Evolutionary conservation across 2,113 vertebrate genomes (phyloP), one percentile per base, ranked within the genome.

Genomic region (Oncorhynchus mykiss): DNA sequence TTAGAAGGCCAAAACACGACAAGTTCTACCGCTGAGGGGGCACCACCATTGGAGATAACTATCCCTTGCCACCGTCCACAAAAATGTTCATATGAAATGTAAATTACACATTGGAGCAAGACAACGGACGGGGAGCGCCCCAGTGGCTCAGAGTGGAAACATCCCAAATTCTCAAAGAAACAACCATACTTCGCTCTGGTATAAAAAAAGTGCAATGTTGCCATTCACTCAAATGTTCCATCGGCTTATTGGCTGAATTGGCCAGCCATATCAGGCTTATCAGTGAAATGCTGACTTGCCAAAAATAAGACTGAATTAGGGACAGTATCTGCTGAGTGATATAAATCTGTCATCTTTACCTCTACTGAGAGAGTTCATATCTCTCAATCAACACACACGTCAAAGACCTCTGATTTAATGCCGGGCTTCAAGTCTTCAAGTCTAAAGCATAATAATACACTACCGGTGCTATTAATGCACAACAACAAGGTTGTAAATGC

Each of bases 41-140:
- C 87, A 87, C 89, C 90, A 90, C 89, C 88, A 13, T 67, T 82
- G 83, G 71, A 89, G 89, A 87, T 84, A 85, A 86, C 78, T 85
- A 72, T 90, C 84, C 84, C 84, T 72, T 70, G 67, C 77, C 81
- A 71, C 77, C 72, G 62, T 83, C 82, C 82, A 77, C 83, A 91
- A 86, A 87, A 86, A 88, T 86, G 73, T 73, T 82, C 67, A 69
- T 70, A 71, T 81, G 70, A 72, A 77, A 70, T 80, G 76, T 13
- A 87, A 84, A 88, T 89, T 82, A 86, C 80, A 88, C 60, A 79
- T 74, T 34, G 20, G 70, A 86, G 49, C 65, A 51, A 31, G 45
- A 71, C 72, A 72, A 71, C 79, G 76, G 73, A 84, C 84, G 0
- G 29, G 59, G n/a, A 62, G 59, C 5, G 54, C 59, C 59, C 59